Percentiles rank a stretch among this genome's conserved stretches.
phyloP scores from a whole-genome alignment of 2,797 vertebrate species.

The Chiroxiphia lanceolata region DNA sequence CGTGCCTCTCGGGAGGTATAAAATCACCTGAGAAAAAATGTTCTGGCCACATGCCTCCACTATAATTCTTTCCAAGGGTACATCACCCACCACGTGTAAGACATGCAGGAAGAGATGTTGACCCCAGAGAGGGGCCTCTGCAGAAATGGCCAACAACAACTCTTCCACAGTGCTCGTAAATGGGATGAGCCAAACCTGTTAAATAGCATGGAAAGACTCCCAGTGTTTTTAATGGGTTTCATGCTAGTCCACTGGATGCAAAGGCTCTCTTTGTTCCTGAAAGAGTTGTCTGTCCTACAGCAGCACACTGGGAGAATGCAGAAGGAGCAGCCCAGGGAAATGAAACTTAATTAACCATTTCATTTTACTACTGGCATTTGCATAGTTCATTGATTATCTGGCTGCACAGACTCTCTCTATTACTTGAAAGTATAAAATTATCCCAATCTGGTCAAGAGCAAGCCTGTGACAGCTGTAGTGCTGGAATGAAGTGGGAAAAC shows the following conservation, averaged over 20 bases:
- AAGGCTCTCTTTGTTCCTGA: neutral
- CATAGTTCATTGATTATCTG: neutral
- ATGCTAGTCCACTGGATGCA: neutral
- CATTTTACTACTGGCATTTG: neutral
- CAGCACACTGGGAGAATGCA: neutral
- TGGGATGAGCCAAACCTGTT: neutral
- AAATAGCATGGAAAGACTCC: neutral
- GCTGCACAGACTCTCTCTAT: neutral
- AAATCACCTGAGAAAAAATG: slow-evolving; percentile 7
- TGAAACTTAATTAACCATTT: slow-evolving; percentile 19
- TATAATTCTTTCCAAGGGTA: neutral
- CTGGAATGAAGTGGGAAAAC: neutral
- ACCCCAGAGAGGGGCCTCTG: neutral
- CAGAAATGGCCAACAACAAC: neutral
- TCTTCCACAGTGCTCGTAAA: neutral
- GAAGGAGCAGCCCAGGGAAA: neutral
- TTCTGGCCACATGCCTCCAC: neutral
- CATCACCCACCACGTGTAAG: neutral
- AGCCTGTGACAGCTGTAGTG: neutral
- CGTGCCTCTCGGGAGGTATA: neutral
- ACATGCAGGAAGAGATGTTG: accelerated
- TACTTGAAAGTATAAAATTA: neutral
- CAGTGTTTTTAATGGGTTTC: neutral
- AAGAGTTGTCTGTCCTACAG: neutral
- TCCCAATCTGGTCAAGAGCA: neutral